phyloP scores from a whole-genome alignment of 1,140 invertebrate species.

The Euura lappo region DNA sequence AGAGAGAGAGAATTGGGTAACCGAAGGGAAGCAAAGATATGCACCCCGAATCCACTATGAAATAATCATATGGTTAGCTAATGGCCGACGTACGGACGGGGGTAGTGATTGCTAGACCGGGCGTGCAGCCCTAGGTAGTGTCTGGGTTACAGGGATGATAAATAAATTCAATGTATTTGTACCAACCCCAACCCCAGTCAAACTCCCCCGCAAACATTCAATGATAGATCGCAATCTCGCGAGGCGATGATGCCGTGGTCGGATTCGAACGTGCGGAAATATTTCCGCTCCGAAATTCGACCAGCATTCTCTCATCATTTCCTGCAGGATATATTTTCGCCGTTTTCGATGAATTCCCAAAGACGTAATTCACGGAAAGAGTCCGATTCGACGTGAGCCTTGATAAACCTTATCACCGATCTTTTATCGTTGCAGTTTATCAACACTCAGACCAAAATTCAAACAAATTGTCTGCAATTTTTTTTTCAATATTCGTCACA shows the following conservation, averaged over 20 bases:
- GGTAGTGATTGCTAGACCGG: conserved; percentile 49
- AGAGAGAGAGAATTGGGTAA: conserved; percentile 8
- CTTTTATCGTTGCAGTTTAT: too few relatives aligned
- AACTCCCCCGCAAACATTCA: conserved; percentile 52
- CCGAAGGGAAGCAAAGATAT: conserved; percentile 11
- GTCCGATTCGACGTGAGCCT: too few relatives aligned
- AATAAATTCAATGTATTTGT: conserved; percentile 59
- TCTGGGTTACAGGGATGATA: conserved; percentile 43
- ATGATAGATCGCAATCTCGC: conserved; percentile 55
- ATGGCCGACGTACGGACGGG: conserved; percentile 44
- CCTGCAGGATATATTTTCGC: not conserved
- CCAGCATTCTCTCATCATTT: not conserved
- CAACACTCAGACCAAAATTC: too few relatives aligned
- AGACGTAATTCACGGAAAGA: not conserved
- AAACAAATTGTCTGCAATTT: too few relatives aligned
- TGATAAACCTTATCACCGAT: too few relatives aligned
- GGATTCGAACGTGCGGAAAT: conserved; percentile 7
- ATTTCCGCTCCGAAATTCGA: not conserved
- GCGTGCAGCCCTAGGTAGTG: conserved; percentile 23
- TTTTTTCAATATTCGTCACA: too few relatives aligned
- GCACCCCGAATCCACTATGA: conserved; percentile 52
- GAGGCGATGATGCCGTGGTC: conserved; percentile 27
- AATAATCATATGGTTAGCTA: conserved; percentile 63
- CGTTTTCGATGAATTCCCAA: not conserved
- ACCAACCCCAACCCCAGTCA: not conserved